Evolutionary conservation across 2,888 invertebrate species (phyloP).

Genomic region (Portevinia maculata): DNA sequence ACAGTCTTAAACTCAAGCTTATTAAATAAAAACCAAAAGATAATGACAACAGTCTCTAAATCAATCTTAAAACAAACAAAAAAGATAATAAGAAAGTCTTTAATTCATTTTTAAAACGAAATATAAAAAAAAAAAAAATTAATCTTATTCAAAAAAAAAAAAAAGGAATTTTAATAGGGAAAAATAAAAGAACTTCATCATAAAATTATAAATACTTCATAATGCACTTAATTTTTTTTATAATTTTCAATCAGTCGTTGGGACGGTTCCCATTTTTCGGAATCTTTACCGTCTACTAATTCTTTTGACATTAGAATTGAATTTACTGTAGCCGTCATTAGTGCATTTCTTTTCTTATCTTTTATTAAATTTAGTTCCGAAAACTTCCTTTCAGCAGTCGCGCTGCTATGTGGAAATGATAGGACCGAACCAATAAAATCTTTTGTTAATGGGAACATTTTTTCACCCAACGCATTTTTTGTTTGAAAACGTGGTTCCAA

Average conservation of each 20-base stretch:
- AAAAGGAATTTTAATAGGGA: too few species aligned
- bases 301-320: not conserved
- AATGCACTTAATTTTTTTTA: not conserved
- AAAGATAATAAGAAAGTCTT: too few species aligned
- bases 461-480: slow-evolving; percentile 9
- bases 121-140: too few species aligned
- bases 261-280: not conserved
- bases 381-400: slow-evolving; percentile 4
- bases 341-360: slow-evolving; percentile 3
- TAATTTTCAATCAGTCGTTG: too few species aligned
- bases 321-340: not conserved
- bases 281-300: not conserved
- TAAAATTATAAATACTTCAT: not conserved
- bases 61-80: too few species aligned
- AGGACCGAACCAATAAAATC: slow-evolving; percentile 9
- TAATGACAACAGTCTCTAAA: too few species aligned
- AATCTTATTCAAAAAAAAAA: too few species aligned
- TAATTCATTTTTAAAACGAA: too few species aligned
- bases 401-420: slow-evolving; percentile 6
- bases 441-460: slow-evolving; percentile 4
- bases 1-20: too few species aligned
- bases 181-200: too few species aligned
- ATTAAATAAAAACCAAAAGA: too few species aligned
- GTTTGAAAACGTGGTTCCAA: too few species aligned
- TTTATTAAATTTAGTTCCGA: slow-evolving; percentile 8